Conservation (phyloP, 30 jellyfish, hydroid and myxozoan species). For the Cassiopea xamachana region DNA sequence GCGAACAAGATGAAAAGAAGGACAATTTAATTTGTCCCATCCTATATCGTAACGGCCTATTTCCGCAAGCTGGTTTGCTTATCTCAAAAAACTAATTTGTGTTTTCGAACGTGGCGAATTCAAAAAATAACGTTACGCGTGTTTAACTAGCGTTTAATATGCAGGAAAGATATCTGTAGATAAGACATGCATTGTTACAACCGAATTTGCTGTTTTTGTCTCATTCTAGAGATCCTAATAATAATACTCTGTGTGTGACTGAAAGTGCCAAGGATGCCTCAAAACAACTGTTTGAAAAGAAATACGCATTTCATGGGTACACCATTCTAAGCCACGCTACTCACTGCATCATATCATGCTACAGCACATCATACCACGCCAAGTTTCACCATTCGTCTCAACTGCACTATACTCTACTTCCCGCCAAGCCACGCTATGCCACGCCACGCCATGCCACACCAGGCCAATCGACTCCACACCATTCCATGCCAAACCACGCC, state of each 20-base stretch:
- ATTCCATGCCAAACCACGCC: neutral
- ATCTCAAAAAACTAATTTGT: conserved; percentile 22
- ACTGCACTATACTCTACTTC: neutral
- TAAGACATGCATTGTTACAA: neutral
- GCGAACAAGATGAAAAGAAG: neutral
- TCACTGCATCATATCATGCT: neutral
- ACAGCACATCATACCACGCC: neutral
- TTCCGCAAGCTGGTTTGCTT: conserved; percentile 18
- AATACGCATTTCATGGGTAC: neutral
- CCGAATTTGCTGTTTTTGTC: neutral
- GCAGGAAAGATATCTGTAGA: conserved; percentile 8
- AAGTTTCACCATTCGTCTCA: neutral
- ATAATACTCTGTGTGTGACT: no score
- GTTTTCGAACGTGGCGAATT: neutral
- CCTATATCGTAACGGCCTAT: conserved; percentile 27
- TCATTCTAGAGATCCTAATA: neutral
- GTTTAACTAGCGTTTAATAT: conserved; percentile 41
- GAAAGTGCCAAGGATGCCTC: no score
- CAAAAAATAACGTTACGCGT: conserved; percentile 21
- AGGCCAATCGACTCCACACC: neutral
- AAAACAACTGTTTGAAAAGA: no score
- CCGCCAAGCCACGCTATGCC: neutral
- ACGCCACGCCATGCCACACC: neutral
- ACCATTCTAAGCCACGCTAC: neutral
- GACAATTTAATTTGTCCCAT: conserved; percentile 18